Evolutionary conservation across 2,113 vertebrate species (phyloP).

Genomic region (Phoenicopterus ruber): DNA sequence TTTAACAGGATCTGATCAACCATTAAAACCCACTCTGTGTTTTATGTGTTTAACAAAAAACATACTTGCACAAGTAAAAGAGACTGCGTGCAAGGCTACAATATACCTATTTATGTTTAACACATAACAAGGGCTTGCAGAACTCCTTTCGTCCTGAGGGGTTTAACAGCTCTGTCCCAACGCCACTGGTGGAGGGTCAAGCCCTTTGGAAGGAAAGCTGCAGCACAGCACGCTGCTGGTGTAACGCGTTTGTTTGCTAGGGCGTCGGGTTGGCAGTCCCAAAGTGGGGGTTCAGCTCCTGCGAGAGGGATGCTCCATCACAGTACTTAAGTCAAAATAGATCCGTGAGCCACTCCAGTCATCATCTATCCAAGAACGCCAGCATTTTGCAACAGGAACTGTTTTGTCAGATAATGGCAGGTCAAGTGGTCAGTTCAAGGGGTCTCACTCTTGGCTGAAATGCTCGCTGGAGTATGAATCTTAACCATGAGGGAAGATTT

Average conservation of each 20-base stretch:
- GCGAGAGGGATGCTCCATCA: neutral
- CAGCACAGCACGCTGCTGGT: neutral
- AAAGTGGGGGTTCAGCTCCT: neutral
- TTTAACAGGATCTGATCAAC: conserved; percentile 49
- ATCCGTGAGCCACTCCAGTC: neutral
- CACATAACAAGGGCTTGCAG: neutral
- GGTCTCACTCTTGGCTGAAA: neutral
- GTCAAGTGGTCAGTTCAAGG: neutral
- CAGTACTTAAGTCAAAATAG: neutral
- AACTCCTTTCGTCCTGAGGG: neutral
- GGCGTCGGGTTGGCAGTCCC: neutral
- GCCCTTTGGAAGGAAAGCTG: neutral
- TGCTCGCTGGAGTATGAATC: neutral
- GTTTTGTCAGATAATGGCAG: neutral
- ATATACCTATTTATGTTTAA: conserved; percentile 17
- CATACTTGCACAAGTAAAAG: conserved; percentile 35
- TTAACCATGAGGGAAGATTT: neutral
- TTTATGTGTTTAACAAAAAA: conserved; percentile 65
- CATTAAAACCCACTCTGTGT: conserved; percentile 47
- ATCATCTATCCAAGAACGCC: neutral
- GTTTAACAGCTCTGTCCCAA: neutral
- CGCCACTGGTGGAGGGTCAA: neutral
- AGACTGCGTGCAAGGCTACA: conserved; percentile 6
- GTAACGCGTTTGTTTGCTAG: fast-evolving
- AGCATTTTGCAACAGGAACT: neutral